phyloP scores from a whole-genome alignment of 2,113 vertebrate species.

The Cettia cetti region DNA sequence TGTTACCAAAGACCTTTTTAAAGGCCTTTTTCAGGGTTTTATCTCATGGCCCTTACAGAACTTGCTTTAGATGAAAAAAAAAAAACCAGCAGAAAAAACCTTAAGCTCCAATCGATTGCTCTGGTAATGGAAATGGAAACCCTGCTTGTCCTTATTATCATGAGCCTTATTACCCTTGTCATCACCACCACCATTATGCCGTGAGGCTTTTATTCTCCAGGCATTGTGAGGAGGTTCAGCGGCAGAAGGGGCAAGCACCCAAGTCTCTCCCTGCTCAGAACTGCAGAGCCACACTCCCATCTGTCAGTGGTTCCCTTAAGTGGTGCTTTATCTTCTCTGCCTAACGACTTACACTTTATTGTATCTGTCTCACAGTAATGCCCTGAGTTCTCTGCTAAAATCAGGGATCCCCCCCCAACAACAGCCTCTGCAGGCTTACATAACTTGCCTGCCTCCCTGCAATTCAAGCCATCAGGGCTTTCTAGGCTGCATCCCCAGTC shows the following conservation, averaged over 20 bases:
- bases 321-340: conserved; percentile 36
- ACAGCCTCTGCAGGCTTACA: not conserved
- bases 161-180: conserved; percentile 74
- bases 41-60: conserved; percentile 15
- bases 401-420: not conserved
- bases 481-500: not conserved
- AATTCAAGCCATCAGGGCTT: not conserved
- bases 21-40: conserved; percentile 49
- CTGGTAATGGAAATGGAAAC: conserved; percentile 75
- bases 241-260: not conserved
- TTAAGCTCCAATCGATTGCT: conserved; percentile 58
- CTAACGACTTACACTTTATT: conserved; percentile 4
- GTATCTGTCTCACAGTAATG: not conserved
- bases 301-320: conserved; percentile 52
- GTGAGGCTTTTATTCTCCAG: conserved; percentile 54
- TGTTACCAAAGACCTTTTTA: conserved; percentile 57
- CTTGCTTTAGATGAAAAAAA: conserved; percentile 10
- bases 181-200: conserved; percentile 62
- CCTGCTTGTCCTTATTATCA: conserved; percentile 74
- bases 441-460: not conserved
- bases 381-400: not conserved
- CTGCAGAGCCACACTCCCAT: not conserved
- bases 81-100: not conserved
- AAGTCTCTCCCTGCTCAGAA: not conserved
- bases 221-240: conserved; percentile 9